phyloP scores from a whole-genome alignment of 2,113 vertebrate genomes.

The western clawed frog (Xenopus tropicalis) region UCB_Xtro_10.0 CM004448.2:39479501-39480000 shows the following conservation, averaged over 20 bases:
- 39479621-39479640: slow-evolving; percentile 64
- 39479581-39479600: too few species aligned
- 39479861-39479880: slow-evolving; percentile 81
- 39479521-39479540: too few species aligned
- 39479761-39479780: slow-evolving; percentile 84
- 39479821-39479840: slow-evolving; percentile 93
- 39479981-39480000: too few species aligned
- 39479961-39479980: too few species aligned
- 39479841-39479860: slow-evolving; percentile 96
- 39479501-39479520: too few species aligned
- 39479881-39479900: too few species aligned
- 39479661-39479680: slow-evolving; percentile 85
- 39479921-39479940: too few species aligned
- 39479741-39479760: slow-evolving; percentile 93
- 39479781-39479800: slow-evolving; percentile 86
- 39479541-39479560: too few species aligned
- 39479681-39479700: slow-evolving; percentile 89
- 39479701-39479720: slow-evolving; percentile 85
- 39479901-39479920: too few species aligned
- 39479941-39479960: too few species aligned
- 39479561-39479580: too few species aligned
- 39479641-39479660: slow-evolving; percentile 90
- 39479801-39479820: slow-evolving; percentile 89
- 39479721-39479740: slow-evolving; percentile 82
- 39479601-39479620: too few species aligned